Evolutionary conservation across 2,797 vertebrate species (phyloP).

Genomic region (Neomorphus geoffroyi): DNA sequence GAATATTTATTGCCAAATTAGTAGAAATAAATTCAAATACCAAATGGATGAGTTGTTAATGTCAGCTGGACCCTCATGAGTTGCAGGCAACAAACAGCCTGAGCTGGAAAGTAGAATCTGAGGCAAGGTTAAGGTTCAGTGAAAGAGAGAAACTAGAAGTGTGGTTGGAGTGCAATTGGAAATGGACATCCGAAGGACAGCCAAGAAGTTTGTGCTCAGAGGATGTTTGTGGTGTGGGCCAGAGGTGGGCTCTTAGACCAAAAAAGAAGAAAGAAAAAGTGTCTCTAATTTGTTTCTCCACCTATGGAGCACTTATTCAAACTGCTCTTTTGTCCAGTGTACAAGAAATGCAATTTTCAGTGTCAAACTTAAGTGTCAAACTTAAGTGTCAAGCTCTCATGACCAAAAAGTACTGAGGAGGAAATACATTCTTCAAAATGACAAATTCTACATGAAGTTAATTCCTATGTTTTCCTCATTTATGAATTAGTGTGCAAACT

Average conservation of each 20-base stretch:
- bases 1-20: slow-evolving; percentile 69
- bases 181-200: background rate
- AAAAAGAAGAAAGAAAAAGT: background rate
- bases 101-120: background rate
- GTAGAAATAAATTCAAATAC: slow-evolving; percentile 21
- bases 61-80: background rate
- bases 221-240: background rate
- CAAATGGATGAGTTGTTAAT: slow-evolving; percentile 40
- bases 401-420: background rate
- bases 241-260: background rate
- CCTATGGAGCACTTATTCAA: background rate
- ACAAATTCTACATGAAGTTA: background rate
- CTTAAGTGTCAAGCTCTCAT: background rate
- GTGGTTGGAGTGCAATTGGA: background rate
- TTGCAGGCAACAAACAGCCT: background rate
- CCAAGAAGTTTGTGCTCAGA: background rate
- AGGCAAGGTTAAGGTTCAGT: background rate
- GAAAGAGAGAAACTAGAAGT: background rate
- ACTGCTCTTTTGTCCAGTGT: background rate
- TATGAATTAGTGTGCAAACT: background rate
- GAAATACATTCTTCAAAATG: background rate
- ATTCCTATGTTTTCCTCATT: background rate
- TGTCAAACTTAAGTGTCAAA: background rate
- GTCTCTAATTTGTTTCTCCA: background rate
- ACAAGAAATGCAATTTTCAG: background rate